Evolutionary conservation across 2,113 vertebrate genomes (phyloP), one percentile per base, ranked within the genome.

Genomic region (Anarrhichthys ocellatus): DNA sequence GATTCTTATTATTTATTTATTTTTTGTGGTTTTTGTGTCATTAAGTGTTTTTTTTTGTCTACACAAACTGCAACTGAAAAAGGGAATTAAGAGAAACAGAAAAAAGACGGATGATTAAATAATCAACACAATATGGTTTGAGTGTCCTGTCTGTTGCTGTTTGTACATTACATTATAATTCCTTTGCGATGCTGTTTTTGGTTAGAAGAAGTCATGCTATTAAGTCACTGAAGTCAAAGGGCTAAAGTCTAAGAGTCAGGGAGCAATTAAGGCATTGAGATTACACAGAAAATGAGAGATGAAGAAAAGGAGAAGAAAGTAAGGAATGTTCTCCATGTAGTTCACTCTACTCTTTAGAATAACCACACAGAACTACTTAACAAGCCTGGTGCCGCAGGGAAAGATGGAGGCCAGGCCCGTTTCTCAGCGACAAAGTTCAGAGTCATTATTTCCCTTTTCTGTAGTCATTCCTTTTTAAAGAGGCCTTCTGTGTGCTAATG

Each of bases 391-490:
- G 91, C 92, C 85, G 72, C 76, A 54, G 84, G 89, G 86, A 87
- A 73, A 86, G 75, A 83, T 71, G 62, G 81, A 71, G 82, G 64
- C 80, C 66, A 36, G 88, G 70, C 80, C 72, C 9, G 82, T 80
- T 87, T 82, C 85, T 81, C 78, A 70, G 85, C 81, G 71, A 87
- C 91, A 88, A 88, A 93, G 90, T 93, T 94, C 89, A 92, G 83
- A 89, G 88, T 92, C 90, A 91, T 94, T 92, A 92, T 91, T 93
- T 91, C 81, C 75, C 66, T 59, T 83, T 92, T 92, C 86, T 83
- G 85, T 75, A 70, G 75, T 84, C 82, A 76, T 83, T 91, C 79
- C 71, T 76, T 90, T 88, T 90, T 86, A 93, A 92, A 91, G 87
- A 92, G 81, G 84, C 83, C 85, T 90, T 93, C 85, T 89, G 85